Base-by-base conservation (phyloP, 2,113 vertebrate species). In the Apeltes quadracus region DNA sequence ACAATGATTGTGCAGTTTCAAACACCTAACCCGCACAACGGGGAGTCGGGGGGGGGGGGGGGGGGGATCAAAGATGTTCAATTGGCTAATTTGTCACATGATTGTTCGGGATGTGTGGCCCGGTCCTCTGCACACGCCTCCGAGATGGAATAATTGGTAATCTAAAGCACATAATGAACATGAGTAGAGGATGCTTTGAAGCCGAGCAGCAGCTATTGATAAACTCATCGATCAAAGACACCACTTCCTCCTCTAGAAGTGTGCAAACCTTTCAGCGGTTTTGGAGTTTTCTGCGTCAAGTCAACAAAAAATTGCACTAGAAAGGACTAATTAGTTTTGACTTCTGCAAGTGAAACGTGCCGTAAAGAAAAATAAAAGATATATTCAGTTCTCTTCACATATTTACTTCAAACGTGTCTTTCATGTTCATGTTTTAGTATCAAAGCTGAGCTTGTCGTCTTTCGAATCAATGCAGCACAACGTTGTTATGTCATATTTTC, bases 81-180 rank as follows among this genome's bases (percentile, higher is more conserved):
- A 92, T 90, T 88, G 88, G 83, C 78, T 84, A 81, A 86, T 90
- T 90, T 90, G 86, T 90, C 81, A 83, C 72, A 68, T 81, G 78
- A 91, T 89, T 84, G 81, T 88, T 88, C 61, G 68, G 73, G 78
- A 75, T 81, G 75, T n/a, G 6, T 29, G 63, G 62, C 70, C 80
- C 69, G 55, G 61, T 76, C 70, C 44, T 84, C 76, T 34, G 25
- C 74, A 63, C 55, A 55, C 34, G 39, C 63, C 80, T 90, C 84
- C 84, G 77, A n/a, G n/a, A 88, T 83, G 76, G 73, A 88, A 86
- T 93, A 91, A 93, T 90, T 76, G 83, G 56, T 61, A 63, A 72
- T 86, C 90, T 89, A 67, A 58, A 72, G 57, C 58, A 59, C 67
- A 81, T 85, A 85, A 89, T 89, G 81, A 85, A 84, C 87, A 88